phyloP scores from a whole-genome alignment of 1,140 invertebrate species.

The Microplitis demolitor region DNA sequence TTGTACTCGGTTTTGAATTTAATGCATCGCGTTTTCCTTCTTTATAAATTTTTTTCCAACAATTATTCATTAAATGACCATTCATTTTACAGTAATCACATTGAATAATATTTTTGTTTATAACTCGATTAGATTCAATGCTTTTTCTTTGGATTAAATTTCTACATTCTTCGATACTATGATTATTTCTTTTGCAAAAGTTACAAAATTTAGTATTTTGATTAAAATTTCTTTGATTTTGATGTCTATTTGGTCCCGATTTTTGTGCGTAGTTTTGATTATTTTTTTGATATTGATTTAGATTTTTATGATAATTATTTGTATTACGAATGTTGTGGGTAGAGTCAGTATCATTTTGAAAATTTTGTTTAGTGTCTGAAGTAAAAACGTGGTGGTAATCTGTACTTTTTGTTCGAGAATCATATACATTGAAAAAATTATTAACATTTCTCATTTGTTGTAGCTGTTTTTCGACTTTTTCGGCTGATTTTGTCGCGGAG shows the following conservation, averaged over 20 bases:
- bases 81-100: constrained; percentile 3
- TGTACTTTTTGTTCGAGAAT: no score
- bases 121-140: neutral
- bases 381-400: no score
- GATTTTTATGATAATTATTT: no score
- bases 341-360: no score
- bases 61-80: neutral
- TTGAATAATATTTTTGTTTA: neutral
- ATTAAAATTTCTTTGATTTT: neutral
- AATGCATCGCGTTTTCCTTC: neutral
- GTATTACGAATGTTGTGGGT: no score
- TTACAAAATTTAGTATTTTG: neutral
- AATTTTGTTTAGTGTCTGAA: no score
- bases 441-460: neutral
- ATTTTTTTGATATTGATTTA: neutral
- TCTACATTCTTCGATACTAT: neutral
- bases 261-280: neutral
- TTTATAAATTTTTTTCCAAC: neutral
- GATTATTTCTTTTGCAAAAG: neutral
- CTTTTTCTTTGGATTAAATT: neutral
- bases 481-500: neutral
- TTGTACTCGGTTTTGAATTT: neutral
- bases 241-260: neutral
- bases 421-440: neutral
- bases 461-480: neutral